Percentiles rank a stretch among this genome's conserved stretches.
These are phyloP conservation scores for Oreochromis tanganicae DNA, from an alignment of 2,113 vertebrate genomes.

Conservation along the genomic window DNA sequence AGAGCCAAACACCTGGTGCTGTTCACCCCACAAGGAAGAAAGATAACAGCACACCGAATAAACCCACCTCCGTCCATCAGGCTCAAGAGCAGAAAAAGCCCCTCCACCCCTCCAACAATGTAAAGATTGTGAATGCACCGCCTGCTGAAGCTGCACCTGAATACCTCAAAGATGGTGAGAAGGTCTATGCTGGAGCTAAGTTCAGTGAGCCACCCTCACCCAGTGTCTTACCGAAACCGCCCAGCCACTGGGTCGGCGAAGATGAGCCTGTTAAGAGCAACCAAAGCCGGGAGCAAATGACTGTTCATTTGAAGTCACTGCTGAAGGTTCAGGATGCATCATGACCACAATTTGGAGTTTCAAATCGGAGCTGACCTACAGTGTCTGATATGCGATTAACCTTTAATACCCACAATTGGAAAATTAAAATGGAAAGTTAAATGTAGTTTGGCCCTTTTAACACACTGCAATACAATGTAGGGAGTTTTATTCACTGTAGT, in stretches of 20 bases:
- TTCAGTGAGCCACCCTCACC: slow-evolving; percentile 95
- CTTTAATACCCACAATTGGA: background rate
- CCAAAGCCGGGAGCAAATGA: slow-evolving; percentile 85
- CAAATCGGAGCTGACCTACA: background rate
- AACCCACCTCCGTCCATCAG: slow-evolving; percentile 52
- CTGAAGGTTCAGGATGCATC: slow-evolving; percentile 82
- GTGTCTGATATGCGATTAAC: background rate
- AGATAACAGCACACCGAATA: slow-evolving; percentile 72
- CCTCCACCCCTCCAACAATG: slow-evolving; percentile 72
- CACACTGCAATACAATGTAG: slow-evolving; percentile 72
- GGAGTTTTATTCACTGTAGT: slow-evolving; percentile 44
- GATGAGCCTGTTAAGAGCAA: slow-evolving; percentile 62
- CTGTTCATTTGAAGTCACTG: slow-evolving; percentile 87
- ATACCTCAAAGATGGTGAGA: slow-evolving; percentile 78
- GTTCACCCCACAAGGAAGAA: slow-evolving; percentile 65
- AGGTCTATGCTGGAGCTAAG: slow-evolving; percentile 89
- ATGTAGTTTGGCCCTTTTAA: background rate
- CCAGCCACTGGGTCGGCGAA: slow-evolving; percentile 89
- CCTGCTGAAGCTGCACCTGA: slow-evolving; percentile 63
- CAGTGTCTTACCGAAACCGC: slow-evolving; percentile 91
- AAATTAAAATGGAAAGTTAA: background rate
- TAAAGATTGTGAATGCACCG: slow-evolving; percentile 60
- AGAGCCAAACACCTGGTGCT: slow-evolving; percentile 42
- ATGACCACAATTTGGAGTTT: background rate
- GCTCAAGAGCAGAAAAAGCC: slow-evolving; percentile 75